Base-by-base conservation (phyloP, 2,888 invertebrate genomes). In the Drosophila borealis region DNA sequence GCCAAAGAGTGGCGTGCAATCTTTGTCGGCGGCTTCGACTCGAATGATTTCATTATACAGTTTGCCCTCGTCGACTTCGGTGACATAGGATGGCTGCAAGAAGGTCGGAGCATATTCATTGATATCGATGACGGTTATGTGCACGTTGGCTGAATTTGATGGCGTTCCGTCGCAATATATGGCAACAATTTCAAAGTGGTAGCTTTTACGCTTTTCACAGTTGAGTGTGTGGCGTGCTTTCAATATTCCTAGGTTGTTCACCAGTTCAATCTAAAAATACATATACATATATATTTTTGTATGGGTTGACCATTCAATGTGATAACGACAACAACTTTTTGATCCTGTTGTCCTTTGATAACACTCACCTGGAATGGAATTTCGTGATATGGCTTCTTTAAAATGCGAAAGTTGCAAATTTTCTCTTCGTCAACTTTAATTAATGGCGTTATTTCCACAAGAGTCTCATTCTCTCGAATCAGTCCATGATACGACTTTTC, bases 51-150 rank as follows among this genome's bases (percentile, higher is more conserved):
- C 97, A 88, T 97, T 96, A 93, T 97, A 97, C 33, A 98, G 93
- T 13, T 96, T 94, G 2, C 98, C 98, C 91, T 99, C 99, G 91
- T 98, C 98, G 0, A 92, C 94, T 36, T 97, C 95, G 78, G 96
- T 95, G 36, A 97, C 97, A 93, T 98, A 99, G 54, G 97, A 96
- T 39, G 97, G 96, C 91, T 98, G 96, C 56, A 96, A 94, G 93
- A 98, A 99, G 70, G 96, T 96, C 2, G 99, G 99, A 29, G 97
- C 96, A 93, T 96, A 98, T 92, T 98, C 98, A 93, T 99, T 99
- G 81, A 98, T 98, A 93, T 99, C 99, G 65, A 97, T 96, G 71
- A 99, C 98, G 19, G 97, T 97, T 89, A 99, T 97, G 93, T 97
- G 97, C 56, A 98, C 97, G 39, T 97, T 97, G 3, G 97, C 98